phyloP scores from a whole-genome alignment of 1,140 invertebrate genomes.

The Anastatus disparis region DNA sequence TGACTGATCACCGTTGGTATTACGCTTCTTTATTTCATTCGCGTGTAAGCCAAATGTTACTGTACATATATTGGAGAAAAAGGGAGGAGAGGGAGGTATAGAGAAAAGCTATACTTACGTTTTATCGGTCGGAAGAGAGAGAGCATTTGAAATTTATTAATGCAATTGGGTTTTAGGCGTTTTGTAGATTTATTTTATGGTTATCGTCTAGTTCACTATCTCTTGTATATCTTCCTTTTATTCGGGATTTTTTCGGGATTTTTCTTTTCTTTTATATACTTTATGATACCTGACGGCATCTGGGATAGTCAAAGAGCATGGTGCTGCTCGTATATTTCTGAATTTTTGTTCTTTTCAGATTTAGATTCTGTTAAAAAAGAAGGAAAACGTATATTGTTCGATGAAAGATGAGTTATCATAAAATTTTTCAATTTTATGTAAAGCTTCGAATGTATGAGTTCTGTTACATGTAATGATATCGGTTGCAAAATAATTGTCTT shows the following conservation, averaged over 20 bases:
- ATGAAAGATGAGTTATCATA: no score
- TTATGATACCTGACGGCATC: background rate
- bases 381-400: no score
- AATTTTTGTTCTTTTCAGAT: background rate
- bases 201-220: conserved; percentile 21
- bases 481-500: no score
- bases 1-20: no score
- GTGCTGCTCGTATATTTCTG: no score
- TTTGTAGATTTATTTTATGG: conserved; percentile 60
- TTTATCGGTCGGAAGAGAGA: conserved; percentile 62
- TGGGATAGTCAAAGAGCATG: no score
- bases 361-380: background rate
- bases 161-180: conserved; percentile 55
- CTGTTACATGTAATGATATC: no score
- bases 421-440: no score
- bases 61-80: background rate
- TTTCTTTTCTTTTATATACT: background rate
- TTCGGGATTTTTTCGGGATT: background rate
- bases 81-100: conserved; percentile 37
- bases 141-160: conserved; percentile 63
- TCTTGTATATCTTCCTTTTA: background rate
- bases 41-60: conserved; percentile 49
- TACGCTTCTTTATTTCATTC: no score
- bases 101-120: conserved; percentile 38
- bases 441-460: no score